Evolutionary conservation across 2,797 vertebrate genomes (phyloP).

Genomic region (Rhinophrynus dorsalis): DNA sequence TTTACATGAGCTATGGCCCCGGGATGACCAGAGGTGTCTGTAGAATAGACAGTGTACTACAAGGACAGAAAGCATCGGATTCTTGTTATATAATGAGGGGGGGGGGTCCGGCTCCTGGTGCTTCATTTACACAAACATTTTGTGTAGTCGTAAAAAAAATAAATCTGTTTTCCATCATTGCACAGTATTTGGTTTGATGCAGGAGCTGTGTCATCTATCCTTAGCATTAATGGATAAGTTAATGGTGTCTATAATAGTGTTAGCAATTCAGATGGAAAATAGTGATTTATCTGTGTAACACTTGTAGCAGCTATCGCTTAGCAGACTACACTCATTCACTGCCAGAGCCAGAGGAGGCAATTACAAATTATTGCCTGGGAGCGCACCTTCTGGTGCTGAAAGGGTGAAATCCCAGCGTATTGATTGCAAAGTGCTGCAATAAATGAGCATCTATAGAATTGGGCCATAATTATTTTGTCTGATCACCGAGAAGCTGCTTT

Average conservation of each 20-base stretch:
- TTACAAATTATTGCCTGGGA: too few species aligned
- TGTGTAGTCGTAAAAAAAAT: not conserved
- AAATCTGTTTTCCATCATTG: not conserved
- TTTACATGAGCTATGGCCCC: not conserved
- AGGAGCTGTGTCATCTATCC: slow-evolving; percentile 17
- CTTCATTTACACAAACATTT: not conserved
- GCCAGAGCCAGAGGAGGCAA: not conserved
- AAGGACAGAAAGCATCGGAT: too few species aligned
- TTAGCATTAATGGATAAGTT: slow-evolving; percentile 29
- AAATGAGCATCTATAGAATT: slow-evolving; percentile 1
- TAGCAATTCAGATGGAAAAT: slow-evolving; percentile 32
- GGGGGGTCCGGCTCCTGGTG: too few species aligned
- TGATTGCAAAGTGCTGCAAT: not conserved
- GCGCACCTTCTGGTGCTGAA: not conserved
- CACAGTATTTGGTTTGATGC: not conserved
- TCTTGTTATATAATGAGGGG: too few species aligned
- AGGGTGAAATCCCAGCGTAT: not conserved
- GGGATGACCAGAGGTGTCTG: not conserved
- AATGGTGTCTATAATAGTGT: slow-evolving; percentile 35
- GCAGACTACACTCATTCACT: slow-evolving; percentile 2
- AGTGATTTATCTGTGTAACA: slow-evolving; percentile 28
- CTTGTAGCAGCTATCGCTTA: not conserved
- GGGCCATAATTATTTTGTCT: slow-evolving; percentile 10
- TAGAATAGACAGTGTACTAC: not conserved
- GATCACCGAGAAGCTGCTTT: slow-evolving; percentile 2